Base-by-base conservation (phyloP, 2,797 vertebrate species). In the Limnodromus scolopaceus region DNA sequence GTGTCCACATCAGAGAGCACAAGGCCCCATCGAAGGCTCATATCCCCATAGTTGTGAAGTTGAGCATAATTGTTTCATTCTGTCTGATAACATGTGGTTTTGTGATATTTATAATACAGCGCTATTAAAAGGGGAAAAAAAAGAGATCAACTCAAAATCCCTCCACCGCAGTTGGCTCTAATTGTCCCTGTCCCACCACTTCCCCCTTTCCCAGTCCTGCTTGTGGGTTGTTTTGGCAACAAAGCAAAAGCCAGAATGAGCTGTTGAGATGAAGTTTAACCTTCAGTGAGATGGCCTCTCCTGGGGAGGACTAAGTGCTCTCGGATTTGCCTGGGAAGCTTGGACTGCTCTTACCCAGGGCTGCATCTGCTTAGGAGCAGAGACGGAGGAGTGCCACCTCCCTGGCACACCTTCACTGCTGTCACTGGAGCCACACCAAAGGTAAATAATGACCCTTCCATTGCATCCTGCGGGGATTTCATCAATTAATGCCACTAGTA, bases 181-280 rank as follows among this genome's bases (percentile, higher is more conserved):
- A 96, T 95, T 96, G 95, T 95, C 92, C 94, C 93, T 96, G 94
- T 95, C 89, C 93, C 96, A 96, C 94, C 87, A 86, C 94, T 95
- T 96, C 94, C 92, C 95, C 85, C 89, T 76, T 79, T 72, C 90
- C 85, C 92, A 92, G 85, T 95, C 70, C 94, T 89, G 51, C 74
- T 89, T 94, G 93, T 27, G 95, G 94, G 87, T 66, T 95, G 63
- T 49, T 92, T 77, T 93, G 93, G 95, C 94, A 96, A 76, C 74
- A 48, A 69, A 60, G 70, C 70, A 49, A 63, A 79, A 95, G 84
- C 74, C 70, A 41, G 83, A 96, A 94, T 16, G 90, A 97, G 92
- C 93, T 96, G 96, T 72, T 95, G 92, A 89, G 93, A 87, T 89
- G 92, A 64, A 93, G 90, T 87, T 93, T 84, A 88, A 84, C 84